phyloP scores from a whole-genome alignment of 1,140 invertebrate genomes.

The Heliconius hewitsoni region DNA sequence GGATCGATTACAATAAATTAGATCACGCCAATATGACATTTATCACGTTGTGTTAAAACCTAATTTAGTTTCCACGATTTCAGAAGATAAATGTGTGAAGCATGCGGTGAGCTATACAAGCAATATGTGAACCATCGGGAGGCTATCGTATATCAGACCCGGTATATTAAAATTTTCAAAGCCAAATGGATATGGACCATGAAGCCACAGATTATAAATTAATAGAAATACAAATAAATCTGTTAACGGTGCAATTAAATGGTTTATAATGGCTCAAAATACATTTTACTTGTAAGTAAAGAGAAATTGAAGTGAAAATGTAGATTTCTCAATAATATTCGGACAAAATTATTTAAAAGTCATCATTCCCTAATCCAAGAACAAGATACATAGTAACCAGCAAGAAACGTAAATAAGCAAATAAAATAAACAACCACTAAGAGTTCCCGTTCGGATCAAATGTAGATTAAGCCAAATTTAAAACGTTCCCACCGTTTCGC shows the following conservation, averaged over 20 bases:
- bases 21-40: constrained; percentile 45
- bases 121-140: constrained; percentile 45
- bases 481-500: constrained; percentile 78
- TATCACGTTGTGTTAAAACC: constrained; percentile 20
- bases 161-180: constrained; percentile 51
- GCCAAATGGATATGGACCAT: constrained; percentile 54
- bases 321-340: not conserved
- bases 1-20: constrained; percentile 39
- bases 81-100: constrained; percentile 11
- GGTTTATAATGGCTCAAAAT: constrained; percentile 11
- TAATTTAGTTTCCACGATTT: constrained; percentile 24
- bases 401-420: constrained; percentile 1
- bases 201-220: constrained; percentile 51
- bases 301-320: not conserved
- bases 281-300: not conserved
- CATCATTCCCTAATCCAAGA: not conserved
- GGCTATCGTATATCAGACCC: constrained; percentile 53
- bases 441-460: constrained; percentile 70
- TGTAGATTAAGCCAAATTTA: constrained; percentile 69
- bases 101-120: constrained; percentile 32
- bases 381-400: not conserved
- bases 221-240: constrained; percentile 31
- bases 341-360: not conserved
- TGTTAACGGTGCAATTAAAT: constrained; percentile 9
- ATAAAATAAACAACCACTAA: constrained; percentile 47